A percentile compares a stretch with the other conserved stretches of the same genome.
Conservation (phyloP, 2,113 vertebrate species). For the Pao palembangensis region DNA sequence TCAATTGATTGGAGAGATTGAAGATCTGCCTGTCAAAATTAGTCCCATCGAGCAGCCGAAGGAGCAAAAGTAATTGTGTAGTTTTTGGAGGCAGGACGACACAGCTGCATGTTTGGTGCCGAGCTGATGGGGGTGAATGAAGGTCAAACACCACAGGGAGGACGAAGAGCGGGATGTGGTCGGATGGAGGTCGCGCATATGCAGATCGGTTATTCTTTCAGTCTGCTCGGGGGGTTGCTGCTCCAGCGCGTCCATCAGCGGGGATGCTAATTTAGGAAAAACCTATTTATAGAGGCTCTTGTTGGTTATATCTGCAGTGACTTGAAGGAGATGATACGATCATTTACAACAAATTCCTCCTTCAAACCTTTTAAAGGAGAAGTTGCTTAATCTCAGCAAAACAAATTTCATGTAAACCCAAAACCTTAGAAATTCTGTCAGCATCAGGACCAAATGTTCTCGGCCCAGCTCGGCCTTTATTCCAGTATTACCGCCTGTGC, state of each 20-base stretch:
- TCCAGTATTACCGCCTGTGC: no score
- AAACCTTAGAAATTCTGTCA: no score
- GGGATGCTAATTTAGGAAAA: background rate
- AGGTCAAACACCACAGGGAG: slow-evolving; percentile 49
- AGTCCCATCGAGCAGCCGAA: slow-evolving; percentile 40
- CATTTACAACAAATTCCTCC: no score
- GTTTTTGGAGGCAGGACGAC: slow-evolving; percentile 48
- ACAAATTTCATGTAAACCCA: no score
- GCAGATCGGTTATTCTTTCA: slow-evolving; percentile 26
- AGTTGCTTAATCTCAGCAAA: no score
- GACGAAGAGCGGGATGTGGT: slow-evolving; percentile 19
- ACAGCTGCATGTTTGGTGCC: slow-evolving; percentile 47
- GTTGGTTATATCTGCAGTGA: no score
- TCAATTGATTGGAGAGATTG: slow-evolving; percentile 75
- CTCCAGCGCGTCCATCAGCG: background rate
- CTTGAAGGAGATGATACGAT: no score
- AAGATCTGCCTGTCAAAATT: slow-evolving; percentile 73
- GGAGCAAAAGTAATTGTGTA: slow-evolving; percentile 68
- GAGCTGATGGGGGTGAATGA: slow-evolving; percentile 28
- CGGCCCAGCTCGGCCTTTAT: no score
- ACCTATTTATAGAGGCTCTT: no score
- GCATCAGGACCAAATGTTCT: no score
- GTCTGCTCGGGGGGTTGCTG: background rate
- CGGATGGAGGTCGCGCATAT: slow-evolving; percentile 21
- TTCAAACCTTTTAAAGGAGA: no score